Percentiles rank a stretch among this genome's conserved stretches.
phyloP scores from a whole-genome alignment of 2,113 vertebrate genomes.

The Pseudois nayaur region DNA sequence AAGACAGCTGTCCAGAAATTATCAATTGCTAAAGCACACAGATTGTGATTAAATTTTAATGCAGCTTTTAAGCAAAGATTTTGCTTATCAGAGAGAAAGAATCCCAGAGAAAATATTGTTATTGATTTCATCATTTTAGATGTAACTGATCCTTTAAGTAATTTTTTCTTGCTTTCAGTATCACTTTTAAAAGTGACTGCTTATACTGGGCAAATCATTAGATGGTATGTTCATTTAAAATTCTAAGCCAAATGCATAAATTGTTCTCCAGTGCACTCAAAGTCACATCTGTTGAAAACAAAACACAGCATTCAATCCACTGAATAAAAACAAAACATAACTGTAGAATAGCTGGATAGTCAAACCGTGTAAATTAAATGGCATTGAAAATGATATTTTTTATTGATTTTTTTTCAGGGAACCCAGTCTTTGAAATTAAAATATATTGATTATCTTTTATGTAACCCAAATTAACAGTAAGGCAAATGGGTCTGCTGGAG shows the following conservation, averaged over 20 bases:
- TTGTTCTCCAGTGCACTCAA: constrained; percentile 82
- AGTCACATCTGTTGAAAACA: constrained; percentile 88
- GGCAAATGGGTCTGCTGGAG: not conserved
- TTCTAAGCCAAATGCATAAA: constrained; percentile 88
- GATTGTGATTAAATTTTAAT: constrained; percentile 98
- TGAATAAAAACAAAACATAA: constrained; percentile 82
- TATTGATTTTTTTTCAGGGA: constrained; percentile 82
- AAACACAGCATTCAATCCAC: constrained; percentile 80
- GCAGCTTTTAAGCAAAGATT: constrained; percentile 93
- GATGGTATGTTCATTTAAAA: constrained; percentile 86
- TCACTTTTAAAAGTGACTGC: constrained; percentile 86
- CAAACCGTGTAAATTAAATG: constrained; percentile 91
- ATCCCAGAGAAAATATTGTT: constrained; percentile 97
- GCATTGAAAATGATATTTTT: constrained; percentile 76
- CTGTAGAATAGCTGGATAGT: constrained; percentile 72
- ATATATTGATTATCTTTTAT: constrained; percentile 83
- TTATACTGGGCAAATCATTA: constrained; percentile 81
- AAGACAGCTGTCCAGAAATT: constrained; percentile 96
- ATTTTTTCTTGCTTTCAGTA: constrained; percentile 87
- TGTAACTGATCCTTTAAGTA: constrained; percentile 96
- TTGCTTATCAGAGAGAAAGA: constrained; percentile 89
- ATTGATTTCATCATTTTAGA: constrained; percentile 97
- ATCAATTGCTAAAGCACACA: constrained; percentile 92
- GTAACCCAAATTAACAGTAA: constrained; percentile 51
- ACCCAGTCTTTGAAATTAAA: constrained; percentile 81